A percentile compares a stretch with the other conserved stretches of the same genome.
These are phyloP conservation scores for Lycia hirtaria DNA, from an alignment of 2,888 invertebrate genomes.

Conservation along the genomic window DNA sequence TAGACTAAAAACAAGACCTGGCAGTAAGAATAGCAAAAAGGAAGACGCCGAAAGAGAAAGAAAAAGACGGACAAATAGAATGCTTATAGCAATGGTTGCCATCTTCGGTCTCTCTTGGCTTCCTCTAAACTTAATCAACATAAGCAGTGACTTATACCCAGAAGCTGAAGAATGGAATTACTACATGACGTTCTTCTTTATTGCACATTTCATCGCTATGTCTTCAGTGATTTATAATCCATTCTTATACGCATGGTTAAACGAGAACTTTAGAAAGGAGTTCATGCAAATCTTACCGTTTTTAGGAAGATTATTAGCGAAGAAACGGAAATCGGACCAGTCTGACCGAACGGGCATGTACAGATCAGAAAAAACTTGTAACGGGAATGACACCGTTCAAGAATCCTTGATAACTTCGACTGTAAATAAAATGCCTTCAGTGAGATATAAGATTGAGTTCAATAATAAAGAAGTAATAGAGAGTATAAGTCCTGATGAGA, in stretches of 20 bases:
- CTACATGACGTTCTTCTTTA: slow-evolving; percentile 91
- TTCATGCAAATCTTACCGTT: slow-evolving; percentile 92
- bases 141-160: slow-evolving; percentile 89
- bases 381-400: slow-evolving; percentile 79
- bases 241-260: slow-evolving; percentile 97
- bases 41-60: slow-evolving; percentile 93
- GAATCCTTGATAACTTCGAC: slow-evolving; percentile 77
- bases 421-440: slow-evolving; percentile 73
- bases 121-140: slow-evolving; percentile 92
- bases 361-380: slow-evolving; percentile 78
- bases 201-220: slow-evolving; percentile 95
- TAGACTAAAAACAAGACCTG: slow-evolving; percentile 90
- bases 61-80: slow-evolving; percentile 93
- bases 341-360: slow-evolving; percentile 78
- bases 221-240: slow-evolving; percentile 98
- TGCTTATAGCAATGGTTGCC: slow-evolving; percentile 96
- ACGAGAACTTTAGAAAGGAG: slow-evolving; percentile 96
- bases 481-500: slow-evolving; percentile 79
- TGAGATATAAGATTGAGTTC: slow-evolving; percentile 77
- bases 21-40: slow-evolving; percentile 89
- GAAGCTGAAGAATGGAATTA: slow-evolving; percentile 88
- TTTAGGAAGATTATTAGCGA: slow-evolving; percentile 79
- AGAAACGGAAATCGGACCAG: slow-evolving; percentile 74
- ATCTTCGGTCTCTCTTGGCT: slow-evolving; percentile 95
- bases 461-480: slow-evolving; percentile 68